Percentiles rank a stretch among this genome's conserved stretches.
Conservation (phyloP, 2,888 invertebrate species). For the Lepetodrilus schrolli region DNA sequence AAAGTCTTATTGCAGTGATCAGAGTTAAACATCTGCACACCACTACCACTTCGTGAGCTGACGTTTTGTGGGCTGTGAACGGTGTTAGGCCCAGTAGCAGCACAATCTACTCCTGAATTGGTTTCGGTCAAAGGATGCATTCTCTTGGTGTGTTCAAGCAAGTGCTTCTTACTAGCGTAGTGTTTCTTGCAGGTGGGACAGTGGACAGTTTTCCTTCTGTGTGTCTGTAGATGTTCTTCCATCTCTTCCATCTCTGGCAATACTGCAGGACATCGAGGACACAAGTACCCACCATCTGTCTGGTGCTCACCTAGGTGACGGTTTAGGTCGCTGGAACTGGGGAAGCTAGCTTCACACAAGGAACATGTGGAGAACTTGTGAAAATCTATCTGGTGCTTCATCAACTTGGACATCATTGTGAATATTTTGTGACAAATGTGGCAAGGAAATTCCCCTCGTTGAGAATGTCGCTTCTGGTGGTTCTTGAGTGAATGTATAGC, state of each 20-base stretch:
- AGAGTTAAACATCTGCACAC: too few relatives aligned
- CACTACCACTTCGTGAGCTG: too few relatives aligned
- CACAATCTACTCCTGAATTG: too few relatives aligned
- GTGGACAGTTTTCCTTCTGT: not conserved
- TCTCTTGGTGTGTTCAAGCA: not conserved
- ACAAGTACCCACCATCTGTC: not conserved
- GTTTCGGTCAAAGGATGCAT: too few relatives aligned
- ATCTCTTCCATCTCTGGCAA: not conserved
- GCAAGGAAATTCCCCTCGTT: constrained; percentile 37
- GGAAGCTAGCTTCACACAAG: not conserved
- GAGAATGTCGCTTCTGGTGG: not conserved
- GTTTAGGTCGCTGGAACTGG: not conserved
- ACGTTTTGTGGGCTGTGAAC: too few relatives aligned
- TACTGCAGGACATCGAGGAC: not conserved
- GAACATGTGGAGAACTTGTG: not conserved
- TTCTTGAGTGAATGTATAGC: not conserved
- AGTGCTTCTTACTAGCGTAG: too few relatives aligned
- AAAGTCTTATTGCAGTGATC: too few relatives aligned
- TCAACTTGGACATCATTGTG: constrained; percentile 32
- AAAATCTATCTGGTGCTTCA: constrained; percentile 37
- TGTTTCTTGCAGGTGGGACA: too few relatives aligned
- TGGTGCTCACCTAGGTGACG: not conserved
- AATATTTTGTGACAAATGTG: constrained; percentile 40
- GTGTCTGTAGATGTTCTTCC: not conserved
- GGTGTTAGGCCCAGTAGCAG: too few relatives aligned